Conservation (phyloP, 1,140 invertebrate genomes). For the Scylla paramamosain region DNA sequence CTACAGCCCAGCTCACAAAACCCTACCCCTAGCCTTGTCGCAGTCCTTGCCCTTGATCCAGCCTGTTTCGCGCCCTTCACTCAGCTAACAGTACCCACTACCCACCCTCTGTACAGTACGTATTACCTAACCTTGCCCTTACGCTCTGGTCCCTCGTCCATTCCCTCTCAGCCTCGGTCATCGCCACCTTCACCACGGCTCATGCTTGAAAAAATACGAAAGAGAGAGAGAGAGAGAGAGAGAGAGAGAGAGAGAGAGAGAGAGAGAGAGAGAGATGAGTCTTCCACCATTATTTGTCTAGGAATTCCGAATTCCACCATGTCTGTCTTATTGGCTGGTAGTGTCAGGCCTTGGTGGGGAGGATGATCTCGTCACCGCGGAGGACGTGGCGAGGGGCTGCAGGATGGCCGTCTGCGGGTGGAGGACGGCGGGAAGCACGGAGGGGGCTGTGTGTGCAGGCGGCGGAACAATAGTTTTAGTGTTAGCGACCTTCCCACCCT, state of each 20-base stretch:
- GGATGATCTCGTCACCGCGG: not conserved
- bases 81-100: not conserved
- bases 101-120: not conserved
- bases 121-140: not conserved
- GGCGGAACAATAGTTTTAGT: not conserved
- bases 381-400: not conserved
- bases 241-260: slow-evolving; percentile 19
- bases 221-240: not conserved
- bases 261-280: not conserved
- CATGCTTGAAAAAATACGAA: no score
- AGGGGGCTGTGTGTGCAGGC: not conserved
- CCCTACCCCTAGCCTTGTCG: no score
- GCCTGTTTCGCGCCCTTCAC: not conserved
- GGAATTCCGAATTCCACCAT: no score
- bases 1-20: no score
- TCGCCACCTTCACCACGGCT: no score
- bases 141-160: not conserved
- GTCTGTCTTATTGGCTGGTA: no score
- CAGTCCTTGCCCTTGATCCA: not conserved
- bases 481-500: not conserved
- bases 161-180: no score
- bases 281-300: not conserved
- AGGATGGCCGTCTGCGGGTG: not conserved
- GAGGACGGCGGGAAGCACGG: not conserved
- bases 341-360: no score